phyloP scores from a whole-genome alignment of 2,888 invertebrate genomes.

The Parelbella ahira region DNA sequence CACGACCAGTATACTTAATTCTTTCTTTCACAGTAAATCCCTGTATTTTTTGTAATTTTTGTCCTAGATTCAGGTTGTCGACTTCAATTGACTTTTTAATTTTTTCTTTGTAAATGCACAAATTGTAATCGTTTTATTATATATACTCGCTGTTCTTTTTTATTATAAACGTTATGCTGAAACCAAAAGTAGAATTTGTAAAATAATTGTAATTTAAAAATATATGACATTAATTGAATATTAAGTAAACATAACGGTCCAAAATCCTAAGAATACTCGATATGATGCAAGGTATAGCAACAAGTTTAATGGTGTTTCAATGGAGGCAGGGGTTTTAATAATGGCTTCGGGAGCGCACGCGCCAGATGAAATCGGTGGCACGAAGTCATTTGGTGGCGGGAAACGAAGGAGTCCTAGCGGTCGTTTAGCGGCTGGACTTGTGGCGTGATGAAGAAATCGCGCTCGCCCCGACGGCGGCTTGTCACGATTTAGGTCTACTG shows the following conservation, averaged over 20 bases:
- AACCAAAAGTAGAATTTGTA: too few species aligned
- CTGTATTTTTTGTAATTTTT: not conserved
- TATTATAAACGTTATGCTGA: too few species aligned
- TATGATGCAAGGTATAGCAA: not conserved
- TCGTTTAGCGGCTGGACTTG: conserved; percentile 34
- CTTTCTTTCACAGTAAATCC: not conserved
- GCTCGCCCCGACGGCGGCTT: conserved; percentile 1
- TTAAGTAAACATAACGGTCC: too few species aligned
- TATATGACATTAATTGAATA: too few species aligned
- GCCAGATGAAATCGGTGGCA: conserved; percentile 58
- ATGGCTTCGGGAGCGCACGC: conserved; percentile 46
- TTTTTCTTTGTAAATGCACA: too few species aligned
- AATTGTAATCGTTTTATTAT: too few species aligned
- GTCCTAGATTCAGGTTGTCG: too few species aligned
- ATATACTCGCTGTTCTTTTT: too few species aligned
- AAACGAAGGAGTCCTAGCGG: conserved; percentile 48
- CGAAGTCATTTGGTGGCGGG: conserved; percentile 45
- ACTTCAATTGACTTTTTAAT: too few species aligned
- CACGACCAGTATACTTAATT: not conserved
- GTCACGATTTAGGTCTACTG: conserved; percentile 8
- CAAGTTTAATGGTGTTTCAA: conserved; percentile 8
- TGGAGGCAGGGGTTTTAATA: conserved; percentile 9
- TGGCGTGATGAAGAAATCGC: conserved; percentile 45
- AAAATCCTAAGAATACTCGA: not conserved
- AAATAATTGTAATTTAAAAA: too few species aligned